These are phyloP conservation scores for Podotricha telesiphe DNA, from an alignment of 2,888 invertebrate species.

Conservation along the genomic window DNA sequence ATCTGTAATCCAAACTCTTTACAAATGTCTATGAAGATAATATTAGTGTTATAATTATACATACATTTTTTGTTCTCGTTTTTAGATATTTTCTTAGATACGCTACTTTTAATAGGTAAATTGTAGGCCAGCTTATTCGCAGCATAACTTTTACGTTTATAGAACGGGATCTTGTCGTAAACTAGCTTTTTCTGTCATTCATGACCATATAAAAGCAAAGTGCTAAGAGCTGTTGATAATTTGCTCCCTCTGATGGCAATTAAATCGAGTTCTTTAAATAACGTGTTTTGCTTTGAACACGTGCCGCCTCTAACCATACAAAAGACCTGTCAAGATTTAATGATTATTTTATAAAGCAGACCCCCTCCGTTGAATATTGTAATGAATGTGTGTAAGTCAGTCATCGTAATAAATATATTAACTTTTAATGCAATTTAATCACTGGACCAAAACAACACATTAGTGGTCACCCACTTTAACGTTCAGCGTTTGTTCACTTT, in stretches of 20 bases:
- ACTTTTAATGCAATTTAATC: slow-evolving; percentile 72
- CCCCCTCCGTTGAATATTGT: slow-evolving; percentile 53
- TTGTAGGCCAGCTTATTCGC: not conserved
- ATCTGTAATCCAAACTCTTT: not conserved
- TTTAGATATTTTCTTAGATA: not conserved
- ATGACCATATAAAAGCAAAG: slow-evolving; percentile 27
- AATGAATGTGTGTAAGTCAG: slow-evolving; percentile 48
- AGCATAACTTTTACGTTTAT: slow-evolving; percentile 19
- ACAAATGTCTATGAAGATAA: not conserved
- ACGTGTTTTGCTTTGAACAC: slow-evolving; percentile 64
- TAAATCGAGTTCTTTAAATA: slow-evolving; percentile 52
- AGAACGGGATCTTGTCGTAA: slow-evolving; percentile 17
- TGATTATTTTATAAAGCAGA: slow-evolving; percentile 54
- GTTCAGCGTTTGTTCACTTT: slow-evolving; percentile 70
- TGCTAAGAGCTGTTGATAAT: slow-evolving; percentile 31
- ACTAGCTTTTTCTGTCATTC: slow-evolving; percentile 18
- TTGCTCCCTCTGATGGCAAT: slow-evolving; percentile 49
- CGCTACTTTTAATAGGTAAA: not conserved
- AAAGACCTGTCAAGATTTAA: slow-evolving; percentile 50
- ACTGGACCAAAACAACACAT: slow-evolving; percentile 72
- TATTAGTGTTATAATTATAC: not conserved
- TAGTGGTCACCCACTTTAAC: slow-evolving; percentile 70
- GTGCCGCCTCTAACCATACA: slow-evolving; percentile 53
- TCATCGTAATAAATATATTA: slow-evolving; percentile 69
- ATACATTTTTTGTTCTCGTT: not conserved